Evolutionary conservation across 2,888 invertebrate species (phyloP), one percentile per base, ranked within the genome.

Genomic region (Anagyrus pseudococci): DNA sequence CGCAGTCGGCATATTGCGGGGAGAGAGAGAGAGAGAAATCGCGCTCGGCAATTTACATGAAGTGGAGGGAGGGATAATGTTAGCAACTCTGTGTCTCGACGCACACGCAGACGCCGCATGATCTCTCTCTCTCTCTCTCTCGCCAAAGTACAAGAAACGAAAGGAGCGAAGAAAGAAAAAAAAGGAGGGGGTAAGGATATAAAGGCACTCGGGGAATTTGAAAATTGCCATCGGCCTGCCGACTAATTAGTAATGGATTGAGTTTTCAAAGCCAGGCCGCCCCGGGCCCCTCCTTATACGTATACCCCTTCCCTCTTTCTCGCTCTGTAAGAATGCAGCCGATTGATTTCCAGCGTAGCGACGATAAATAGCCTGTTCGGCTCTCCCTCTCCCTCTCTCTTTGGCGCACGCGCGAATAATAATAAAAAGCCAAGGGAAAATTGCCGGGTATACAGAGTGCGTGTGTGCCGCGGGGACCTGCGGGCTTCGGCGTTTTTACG

Each of bases 341-440:
- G 48, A 61, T 55, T 61, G 54, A 55, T 61, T 55, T 61, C 60
- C 19, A n/a, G 33, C 43, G 55, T 8, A 41, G 13, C 7, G 37
- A 55, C 49, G n/a, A 61, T 49, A 44, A 61, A 55, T 49, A 41
- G 26, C 8, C 23, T 17, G 8, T 17, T 22, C 20, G 37, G 46
- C 4, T 19, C 22, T 20, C 29, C 26, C 19, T n/a, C 58, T 13
- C 19, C 8, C 56, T 13, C 23, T n/a, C n/a, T n/a, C n/a, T n/a
- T n/a, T n/a, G n/a, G n/a, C n/a, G n/a, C n/a, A n/a, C 10, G 6
- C 33, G 43, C 44, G 29, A 62, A 56, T 29, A 10, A 10, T 63
- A 58, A 55, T 54, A 54, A 58, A 52, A 41, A n/a, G 41, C 8
- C 62, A 49, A 58, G 54, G 15, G 58, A 55, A 63, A 54, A 55